These are phyloP conservation scores for Drosophila tsacasi DNA, from an alignment of 1,140 invertebrate species.

Conservation along the genomic window DNA sequence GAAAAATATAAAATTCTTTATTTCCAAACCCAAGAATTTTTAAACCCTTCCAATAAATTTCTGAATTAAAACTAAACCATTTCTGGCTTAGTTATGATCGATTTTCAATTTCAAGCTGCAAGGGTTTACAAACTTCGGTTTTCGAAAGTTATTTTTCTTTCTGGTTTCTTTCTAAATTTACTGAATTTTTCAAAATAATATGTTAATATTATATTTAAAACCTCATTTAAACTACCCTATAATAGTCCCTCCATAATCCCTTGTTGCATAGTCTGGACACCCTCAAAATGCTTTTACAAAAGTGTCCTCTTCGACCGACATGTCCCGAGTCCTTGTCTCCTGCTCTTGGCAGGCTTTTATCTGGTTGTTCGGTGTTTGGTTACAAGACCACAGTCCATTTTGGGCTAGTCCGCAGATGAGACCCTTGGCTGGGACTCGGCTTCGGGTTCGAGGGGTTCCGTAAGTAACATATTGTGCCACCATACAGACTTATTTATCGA, in stretches of 20 bases:
- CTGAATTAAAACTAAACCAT: no score
- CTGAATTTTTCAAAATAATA: no score
- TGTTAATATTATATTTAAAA: not conserved
- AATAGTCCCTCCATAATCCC: slow-evolving; percentile 21
- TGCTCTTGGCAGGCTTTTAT: slow-evolving; percentile 55
- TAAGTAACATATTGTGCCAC: slow-evolving; percentile 50
- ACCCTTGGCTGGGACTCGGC: slow-evolving; percentile 13
- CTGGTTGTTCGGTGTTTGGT: slow-evolving; percentile 49
- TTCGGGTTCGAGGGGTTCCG: not conserved
- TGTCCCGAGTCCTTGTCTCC: slow-evolving; percentile 48
- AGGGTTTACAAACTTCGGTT: no score
- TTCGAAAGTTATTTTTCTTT: no score
- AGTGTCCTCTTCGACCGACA: slow-evolving; percentile 21
- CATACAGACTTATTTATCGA: slow-evolving; percentile 73
- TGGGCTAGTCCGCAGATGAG: slow-evolving; percentile 31
- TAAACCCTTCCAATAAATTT: no score
- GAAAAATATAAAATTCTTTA: not conserved
- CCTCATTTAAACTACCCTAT: not conserved
- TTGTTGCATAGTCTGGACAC: slow-evolving; percentile 24
- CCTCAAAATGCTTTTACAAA: slow-evolving; percentile 16
- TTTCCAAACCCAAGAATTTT: not conserved
- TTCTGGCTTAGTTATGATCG: no score
- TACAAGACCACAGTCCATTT: slow-evolving; percentile 45
- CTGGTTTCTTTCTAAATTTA: no score
- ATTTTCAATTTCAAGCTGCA: no score